Base-by-base conservation (phyloP, 2,113 vertebrate genomes). In the Podilymbus podiceps region DNA sequence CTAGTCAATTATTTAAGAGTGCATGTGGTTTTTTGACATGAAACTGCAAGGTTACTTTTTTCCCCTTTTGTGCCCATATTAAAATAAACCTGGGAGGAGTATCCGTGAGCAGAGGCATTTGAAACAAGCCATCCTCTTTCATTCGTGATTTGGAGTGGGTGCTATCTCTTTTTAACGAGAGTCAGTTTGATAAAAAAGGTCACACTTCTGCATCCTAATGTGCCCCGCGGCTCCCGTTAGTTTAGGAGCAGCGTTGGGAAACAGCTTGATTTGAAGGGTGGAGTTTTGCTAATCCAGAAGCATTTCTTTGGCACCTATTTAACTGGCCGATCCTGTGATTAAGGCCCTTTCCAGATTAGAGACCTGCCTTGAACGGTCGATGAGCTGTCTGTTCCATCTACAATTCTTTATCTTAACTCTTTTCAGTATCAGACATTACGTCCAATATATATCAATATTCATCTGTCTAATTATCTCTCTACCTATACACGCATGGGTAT, bases 1-100 rank as follows among this genome's bases (percentile, higher is more conserved):
- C 85, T 95, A 78, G 89, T 97, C 53, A 98, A 97, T 97, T 97
- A 98, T 98, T 97, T 96, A 98, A 92, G 88, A 89, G 73, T 58
- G 76, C 76, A 89, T 73, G 72, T 97, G 94, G 2, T 75, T 96
- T 95, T 92, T 73, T 92, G 55, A 90, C 64, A 88, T 7, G 12
- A 96, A 96, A 96, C 88, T 88, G 93, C 86, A 97, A 92, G 66
- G 53, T 74, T 90, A 83, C 12, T 92, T 90, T 88, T 90, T 88
- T 42, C 20, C 17, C 58, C 60, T 67, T 81, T 89, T 63, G 68
- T 89, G 91, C 90, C 93, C 35, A n/a, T 87, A 94, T 83, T 84
- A 96, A 97, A 97, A 97, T 95, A 95, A 96, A 91, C 89, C 83
- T 91, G 88, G 77, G 96, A 95, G 75, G 44, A 89, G 55, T 58